Conservation (phyloP, 1,140 invertebrate genomes). For the Pantala flavescens region DNA sequence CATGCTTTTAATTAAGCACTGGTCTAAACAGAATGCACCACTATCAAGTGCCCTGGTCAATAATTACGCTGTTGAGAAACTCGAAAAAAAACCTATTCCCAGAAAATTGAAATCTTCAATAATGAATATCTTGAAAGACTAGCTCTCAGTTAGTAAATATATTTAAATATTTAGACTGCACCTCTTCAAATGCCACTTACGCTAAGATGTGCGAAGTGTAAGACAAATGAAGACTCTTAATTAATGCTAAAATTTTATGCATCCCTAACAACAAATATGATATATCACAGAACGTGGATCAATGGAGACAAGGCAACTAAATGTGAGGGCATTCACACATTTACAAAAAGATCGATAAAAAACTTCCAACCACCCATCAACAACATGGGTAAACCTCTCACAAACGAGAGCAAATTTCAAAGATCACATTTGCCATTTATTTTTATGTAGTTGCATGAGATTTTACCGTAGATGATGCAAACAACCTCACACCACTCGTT, state of each 20-base stretch:
- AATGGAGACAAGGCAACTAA: slow-evolving; percentile 21
- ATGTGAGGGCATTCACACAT: slow-evolving; percentile 15
- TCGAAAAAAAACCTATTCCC: slow-evolving; percentile 1
- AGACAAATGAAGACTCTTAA: slow-evolving; percentile 14
- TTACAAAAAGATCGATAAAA: slow-evolving; percentile 10
- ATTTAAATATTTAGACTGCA: slow-evolving; percentile 12
- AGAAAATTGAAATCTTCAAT: slow-evolving; percentile 3
- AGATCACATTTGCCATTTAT: slow-evolving; percentile 3
- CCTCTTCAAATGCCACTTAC: slow-evolving; percentile 11
- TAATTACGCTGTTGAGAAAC: background rate
- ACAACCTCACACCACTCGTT: slow-evolving; percentile 4
- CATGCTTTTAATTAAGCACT: slow-evolving; percentile 14
- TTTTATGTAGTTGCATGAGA: slow-evolving; percentile 22
- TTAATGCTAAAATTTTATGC: slow-evolving; percentile 15
- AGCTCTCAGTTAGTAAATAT: background rate
- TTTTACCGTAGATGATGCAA: background rate
- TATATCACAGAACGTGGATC: slow-evolving; percentile 21
- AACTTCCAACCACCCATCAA: slow-evolving; percentile 11
- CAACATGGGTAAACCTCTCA: slow-evolving; percentile 9
- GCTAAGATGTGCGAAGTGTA: slow-evolving; percentile 9
- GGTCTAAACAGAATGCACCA: slow-evolving; percentile 13
- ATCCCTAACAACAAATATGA: slow-evolving; percentile 17
- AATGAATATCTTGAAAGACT: slow-evolving; percentile 3
- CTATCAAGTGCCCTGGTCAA: background rate
- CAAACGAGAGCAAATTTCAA: slow-evolving; percentile 12